A percentile compares a stretch with the other conserved stretches of the same genome.
These are phyloP conservation scores for Lomographa bimaculata DNA, from an alignment of 2,888 invertebrate genomes.

Conservation along the genomic window DNA sequence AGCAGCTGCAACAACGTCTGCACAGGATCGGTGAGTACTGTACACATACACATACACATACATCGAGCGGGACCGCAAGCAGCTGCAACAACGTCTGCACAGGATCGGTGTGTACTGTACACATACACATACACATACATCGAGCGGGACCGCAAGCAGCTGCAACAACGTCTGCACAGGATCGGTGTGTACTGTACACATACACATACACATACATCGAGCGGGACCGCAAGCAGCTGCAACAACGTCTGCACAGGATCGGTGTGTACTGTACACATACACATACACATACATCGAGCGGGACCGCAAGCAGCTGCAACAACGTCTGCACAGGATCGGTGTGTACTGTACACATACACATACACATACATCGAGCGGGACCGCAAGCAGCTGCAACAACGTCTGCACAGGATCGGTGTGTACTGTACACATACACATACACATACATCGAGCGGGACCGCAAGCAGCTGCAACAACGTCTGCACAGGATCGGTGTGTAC, in stretches of 20 bases:
- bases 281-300: no score
- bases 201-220: no score
- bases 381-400: not conserved
- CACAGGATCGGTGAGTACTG: no score
- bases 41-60: no score
- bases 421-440: no score
- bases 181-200: slow-evolving; percentile 49
- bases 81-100: slow-evolving; percentile 35
- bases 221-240: slow-evolving; percentile 7
- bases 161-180: slow-evolving; percentile 38
- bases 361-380: not conserved
- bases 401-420: slow-evolving; percentile 1
- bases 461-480: not conserved
- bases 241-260: slow-evolving; percentile 46
- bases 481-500: not conserved
- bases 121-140: no score
- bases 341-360: no score
- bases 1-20: slow-evolving; percentile 27
- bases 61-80: slow-evolving; percentile 37
- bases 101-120: slow-evolving; percentile 48
- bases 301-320: slow-evolving; percentile 7
- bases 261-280: no score
- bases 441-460: not conserved
- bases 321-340: slow-evolving; percentile 50
- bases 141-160: slow-evolving; percentile 8